A percentile compares a stretch with the other conserved stretches of the same genome.
These are phyloP conservation scores for Myotis findleyi DNA, from an alignment of 2,797 vertebrate genomes.

Conservation along the genomic window DNA sequence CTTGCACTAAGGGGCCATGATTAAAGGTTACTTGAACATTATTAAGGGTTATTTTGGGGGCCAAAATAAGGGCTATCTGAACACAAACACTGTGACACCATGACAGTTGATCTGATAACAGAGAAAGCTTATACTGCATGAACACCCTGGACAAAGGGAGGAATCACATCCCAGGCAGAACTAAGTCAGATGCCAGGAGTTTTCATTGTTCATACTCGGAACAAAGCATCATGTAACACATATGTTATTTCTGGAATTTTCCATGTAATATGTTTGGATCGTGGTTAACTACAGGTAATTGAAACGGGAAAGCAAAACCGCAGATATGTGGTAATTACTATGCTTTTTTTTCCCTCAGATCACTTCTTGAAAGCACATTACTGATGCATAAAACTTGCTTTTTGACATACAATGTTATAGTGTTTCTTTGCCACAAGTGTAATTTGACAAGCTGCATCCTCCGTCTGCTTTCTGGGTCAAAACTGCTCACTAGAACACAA, in stretches of 20 bases:
- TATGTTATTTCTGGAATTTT: background rate
- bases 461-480: background rate
- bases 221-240: background rate
- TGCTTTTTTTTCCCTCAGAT: constrained; percentile 18
- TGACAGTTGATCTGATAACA: background rate
- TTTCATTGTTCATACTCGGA: background rate
- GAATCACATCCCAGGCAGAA: background rate
- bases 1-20: background rate
- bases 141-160: background rate
- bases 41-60: background rate
- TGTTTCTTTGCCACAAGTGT: background rate
- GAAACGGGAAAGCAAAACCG: background rate
- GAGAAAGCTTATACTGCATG: background rate
- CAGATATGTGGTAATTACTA: background rate
- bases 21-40: background rate
- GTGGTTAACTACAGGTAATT: background rate
- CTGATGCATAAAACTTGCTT: background rate
- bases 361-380: constrained; percentile 7
- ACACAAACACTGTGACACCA: background rate
- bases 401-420: background rate
- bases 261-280: background rate
- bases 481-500: constrained; percentile 49
- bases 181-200: background rate
- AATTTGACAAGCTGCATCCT: background rate
- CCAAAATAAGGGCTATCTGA: background rate